These are phyloP conservation scores for Casuarius casuarius DNA, from an alignment of 2,113 vertebrate genomes.

Conservation along the genomic window DNA sequence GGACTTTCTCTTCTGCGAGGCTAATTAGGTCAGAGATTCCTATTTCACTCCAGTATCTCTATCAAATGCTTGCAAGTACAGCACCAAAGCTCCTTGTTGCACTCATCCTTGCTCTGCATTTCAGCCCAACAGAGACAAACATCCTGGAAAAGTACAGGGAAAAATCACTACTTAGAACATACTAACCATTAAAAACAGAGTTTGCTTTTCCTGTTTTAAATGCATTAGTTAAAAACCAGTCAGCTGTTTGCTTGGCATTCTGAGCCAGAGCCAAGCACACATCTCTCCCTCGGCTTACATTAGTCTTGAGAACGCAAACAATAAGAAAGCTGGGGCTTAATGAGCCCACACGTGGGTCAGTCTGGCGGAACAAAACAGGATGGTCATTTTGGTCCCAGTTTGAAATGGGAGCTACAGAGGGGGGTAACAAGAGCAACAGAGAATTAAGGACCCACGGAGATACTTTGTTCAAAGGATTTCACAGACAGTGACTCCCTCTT, in stretches of 20 bases:
- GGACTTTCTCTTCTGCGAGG: background rate
- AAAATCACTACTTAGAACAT: background rate
- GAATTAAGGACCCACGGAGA: background rate
- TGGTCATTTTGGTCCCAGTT: constrained; percentile 33
- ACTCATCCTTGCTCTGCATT: background rate
- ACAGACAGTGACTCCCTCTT: background rate
- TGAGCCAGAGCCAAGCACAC: background rate
- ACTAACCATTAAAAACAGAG: background rate
- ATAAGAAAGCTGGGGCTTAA: constrained; percentile 54
- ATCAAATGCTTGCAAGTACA: background rate
- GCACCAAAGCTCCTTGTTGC: background rate
- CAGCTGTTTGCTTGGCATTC: background rate
- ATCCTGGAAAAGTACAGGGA: background rate
- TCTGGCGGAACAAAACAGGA: constrained; percentile 46
- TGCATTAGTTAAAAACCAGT: constrained; percentile 29
- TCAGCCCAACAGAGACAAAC: background rate
- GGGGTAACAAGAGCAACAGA: background rate
- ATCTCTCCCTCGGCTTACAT: constrained; percentile 11
- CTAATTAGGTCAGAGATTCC: background rate
- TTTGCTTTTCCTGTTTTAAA: constrained; percentile 13
- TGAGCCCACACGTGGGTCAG: constrained; percentile 19
- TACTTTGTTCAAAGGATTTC: background rate
- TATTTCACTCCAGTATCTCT: background rate
- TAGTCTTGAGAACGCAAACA: constrained; percentile 41
- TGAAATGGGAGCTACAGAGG: constrained; percentile 32